Evolutionary conservation across 2,888 invertebrate genomes (phyloP).

Genomic region (Escarpia spicata): DNA sequence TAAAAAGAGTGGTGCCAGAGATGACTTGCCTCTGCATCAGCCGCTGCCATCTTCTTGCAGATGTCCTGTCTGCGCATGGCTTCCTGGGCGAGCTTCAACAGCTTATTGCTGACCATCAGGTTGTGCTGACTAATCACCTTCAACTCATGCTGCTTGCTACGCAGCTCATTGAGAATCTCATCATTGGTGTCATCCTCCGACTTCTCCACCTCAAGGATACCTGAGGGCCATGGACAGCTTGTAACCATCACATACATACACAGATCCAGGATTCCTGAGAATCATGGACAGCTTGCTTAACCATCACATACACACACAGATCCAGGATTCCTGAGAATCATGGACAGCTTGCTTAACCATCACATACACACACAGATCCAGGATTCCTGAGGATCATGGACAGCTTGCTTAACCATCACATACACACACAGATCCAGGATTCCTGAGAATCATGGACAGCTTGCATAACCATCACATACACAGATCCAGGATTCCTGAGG

Average conservation of each 20-base stretch:
- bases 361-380: too few relatives aligned
- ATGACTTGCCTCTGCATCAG: slow-evolving; percentile 70
- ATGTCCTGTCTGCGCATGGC: slow-evolving; percentile 83
- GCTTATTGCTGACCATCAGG: slow-evolving; percentile 74
- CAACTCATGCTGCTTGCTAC: slow-evolving; percentile 83
- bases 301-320: background rate
- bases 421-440: too few relatives aligned
- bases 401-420: too few relatives aligned
- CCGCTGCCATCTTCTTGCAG: slow-evolving; percentile 78
- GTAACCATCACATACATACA: background rate
- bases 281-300: background rate
- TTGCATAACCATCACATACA: too few relatives aligned
- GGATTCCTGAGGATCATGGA: too few relatives aligned
- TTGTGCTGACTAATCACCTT: slow-evolving; percentile 73
- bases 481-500: too few relatives aligned
- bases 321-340: background rate
- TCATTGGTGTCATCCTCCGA: slow-evolving; percentile 70
- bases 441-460: too few relatives aligned
- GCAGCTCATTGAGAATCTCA: slow-evolving; percentile 87
- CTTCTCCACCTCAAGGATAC: slow-evolving; percentile 27
- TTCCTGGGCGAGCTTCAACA: slow-evolving; percentile 79
- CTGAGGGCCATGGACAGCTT: background rate
- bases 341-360: too few relatives aligned
- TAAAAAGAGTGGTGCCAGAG: background rate
- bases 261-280: background rate